A percentile compares a stretch with the other conserved stretches of the same genome.
phyloP scores from a whole-genome alignment of 2,113 vertebrate species.

The Gallinago undulata region DNA sequence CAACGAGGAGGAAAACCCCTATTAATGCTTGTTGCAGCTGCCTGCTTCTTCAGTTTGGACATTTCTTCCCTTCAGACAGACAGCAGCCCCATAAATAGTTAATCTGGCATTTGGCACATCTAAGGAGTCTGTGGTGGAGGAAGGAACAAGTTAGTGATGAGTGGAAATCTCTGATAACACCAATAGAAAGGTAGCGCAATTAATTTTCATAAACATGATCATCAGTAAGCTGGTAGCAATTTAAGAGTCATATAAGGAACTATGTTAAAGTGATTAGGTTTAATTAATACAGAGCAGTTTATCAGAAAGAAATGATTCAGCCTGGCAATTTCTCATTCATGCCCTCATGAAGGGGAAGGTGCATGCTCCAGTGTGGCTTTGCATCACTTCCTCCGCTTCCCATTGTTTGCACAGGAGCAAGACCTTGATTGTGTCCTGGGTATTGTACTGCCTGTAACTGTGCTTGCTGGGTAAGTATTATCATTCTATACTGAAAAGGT shows the following conservation, averaged over 20 bases:
- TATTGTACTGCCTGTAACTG: background rate
- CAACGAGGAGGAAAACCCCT: background rate
- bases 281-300: conserved; percentile 21
- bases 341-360: conserved; percentile 2
- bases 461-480: background rate
- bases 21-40: background rate
- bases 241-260: background rate
- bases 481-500: background rate
- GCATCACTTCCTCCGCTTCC: conserved; percentile 43
- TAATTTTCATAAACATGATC: background rate
- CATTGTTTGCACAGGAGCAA: background rate
- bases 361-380: background rate
- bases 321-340: background rate
- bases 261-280: background rate
- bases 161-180: conserved; percentile 18
- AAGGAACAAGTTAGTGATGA: conserved; percentile 36
- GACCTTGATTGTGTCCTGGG: background rate
- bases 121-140: background rate
- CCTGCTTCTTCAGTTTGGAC: background rate
- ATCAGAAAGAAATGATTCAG: conserved; percentile 50
- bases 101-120: background rate
- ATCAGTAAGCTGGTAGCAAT: background rate
- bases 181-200: background rate
- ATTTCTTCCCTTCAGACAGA: background rate
- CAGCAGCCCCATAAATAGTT: background rate